Evolutionary conservation across 2,888 invertebrate species (phyloP), one percentile per base, ranked within the genome.

Genomic region (Lepas anatifera): DNA sequence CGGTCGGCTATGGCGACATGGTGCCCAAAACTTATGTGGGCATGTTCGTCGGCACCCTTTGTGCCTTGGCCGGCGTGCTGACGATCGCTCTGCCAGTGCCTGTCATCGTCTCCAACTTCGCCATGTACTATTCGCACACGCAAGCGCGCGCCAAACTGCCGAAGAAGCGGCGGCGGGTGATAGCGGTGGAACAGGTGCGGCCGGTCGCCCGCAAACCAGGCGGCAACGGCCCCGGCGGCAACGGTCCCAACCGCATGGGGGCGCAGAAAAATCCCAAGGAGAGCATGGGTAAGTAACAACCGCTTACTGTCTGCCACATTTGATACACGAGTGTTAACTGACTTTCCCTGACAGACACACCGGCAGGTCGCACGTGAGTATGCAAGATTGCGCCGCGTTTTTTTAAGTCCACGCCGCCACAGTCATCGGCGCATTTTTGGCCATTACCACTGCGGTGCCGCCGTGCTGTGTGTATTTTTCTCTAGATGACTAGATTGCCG

Each of bases 21-120:
- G 95, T 91, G 76, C 96, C 97, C 73, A 96, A 96, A 82, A 97
- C 97, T 63, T 97, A 97, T 81, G 90, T 95, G 74, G 97, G 97
- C 75, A 97, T 97, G 97, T 95, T 97, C 80, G 96, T 97, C 75
- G 97, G 97, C 75, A 95, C 96, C 25, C 85, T 99, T 68, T 99
- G 98, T 82, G 98, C 99, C 73, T 85, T 99, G 75, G 95, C 96
- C 78, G 99, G 99, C 82, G 98, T 99, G 80, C 85, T 99, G 77
- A 98, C 97, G 79, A 95, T 99, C 83, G 98, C 98, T 78, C 87
- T 98, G 79, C 98, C 98, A 76, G 96, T 98, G 78, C 97, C 98
- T 76, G 98, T 99, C 81, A 99, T 99, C 80, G 98, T 99, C 76
- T 95, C 95, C 82, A 99, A 99, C 85, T 99, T 99, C 83, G 92